phyloP scores from a whole-genome alignment of 2,888 invertebrate genomes.

The Caenorhabditis zanzibari region DNA sequence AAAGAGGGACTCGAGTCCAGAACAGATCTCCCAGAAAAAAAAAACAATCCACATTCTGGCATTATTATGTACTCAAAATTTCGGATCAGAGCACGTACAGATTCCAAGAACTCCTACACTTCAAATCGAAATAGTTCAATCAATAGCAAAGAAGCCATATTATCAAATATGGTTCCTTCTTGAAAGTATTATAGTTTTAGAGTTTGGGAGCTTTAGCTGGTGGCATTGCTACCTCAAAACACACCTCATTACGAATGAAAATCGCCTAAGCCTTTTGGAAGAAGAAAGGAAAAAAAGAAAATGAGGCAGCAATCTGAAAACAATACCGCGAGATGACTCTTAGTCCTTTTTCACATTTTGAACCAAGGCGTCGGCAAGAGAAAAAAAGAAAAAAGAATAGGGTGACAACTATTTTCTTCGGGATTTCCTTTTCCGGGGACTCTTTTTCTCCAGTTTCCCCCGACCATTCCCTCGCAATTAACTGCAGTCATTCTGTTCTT shows the following conservation, averaged over 20 bases:
- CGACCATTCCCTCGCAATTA: constrained; percentile 29
- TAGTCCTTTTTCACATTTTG: constrained; percentile 1
- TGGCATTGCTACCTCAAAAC: too few species aligned
- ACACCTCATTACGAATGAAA: not conserved
- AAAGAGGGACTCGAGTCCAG: too few species aligned
- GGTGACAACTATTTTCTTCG: constrained; percentile 9
- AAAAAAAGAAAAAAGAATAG: not conserved
- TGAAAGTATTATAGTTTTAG: too few species aligned
- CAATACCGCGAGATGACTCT: not conserved
- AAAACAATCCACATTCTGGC: too few species aligned
- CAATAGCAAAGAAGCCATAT: too few species aligned
- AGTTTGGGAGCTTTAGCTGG: too few species aligned
- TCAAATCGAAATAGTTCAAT: too few species aligned
- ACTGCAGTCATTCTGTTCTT: constrained; percentile 16
- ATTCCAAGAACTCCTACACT: too few species aligned
- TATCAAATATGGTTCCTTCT: too few species aligned
- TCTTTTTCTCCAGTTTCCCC: not conserved
- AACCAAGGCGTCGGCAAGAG: constrained; percentile 2
- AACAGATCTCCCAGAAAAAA: too few species aligned
- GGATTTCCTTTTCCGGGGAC: constrained; percentile 9
- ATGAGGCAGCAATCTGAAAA: not conserved
- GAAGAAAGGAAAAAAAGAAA: not conserved
- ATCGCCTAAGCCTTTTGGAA: not conserved
- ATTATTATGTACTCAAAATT: too few species aligned
- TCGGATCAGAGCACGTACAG: too few species aligned